Conservation (phyloP, 2,113 vertebrate species). For the Canis aureus region DNA sequence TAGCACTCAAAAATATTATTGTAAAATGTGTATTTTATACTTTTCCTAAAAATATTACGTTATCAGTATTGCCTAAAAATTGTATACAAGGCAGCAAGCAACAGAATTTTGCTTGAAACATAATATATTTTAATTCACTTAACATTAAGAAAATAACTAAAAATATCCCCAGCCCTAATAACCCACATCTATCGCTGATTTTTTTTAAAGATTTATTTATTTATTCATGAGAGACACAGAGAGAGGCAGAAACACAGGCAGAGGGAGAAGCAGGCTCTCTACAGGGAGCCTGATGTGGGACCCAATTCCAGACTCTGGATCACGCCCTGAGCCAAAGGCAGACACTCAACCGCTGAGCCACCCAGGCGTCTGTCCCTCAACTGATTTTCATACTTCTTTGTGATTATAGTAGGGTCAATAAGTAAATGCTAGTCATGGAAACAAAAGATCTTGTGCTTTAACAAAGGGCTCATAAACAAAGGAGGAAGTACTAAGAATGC, state of each 20-base stretch:
- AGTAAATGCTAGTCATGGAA: not conserved
- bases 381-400: not conserved
- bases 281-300: no score
- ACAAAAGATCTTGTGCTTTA: not conserved
- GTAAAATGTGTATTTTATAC: not conserved
- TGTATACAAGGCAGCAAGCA: not conserved
- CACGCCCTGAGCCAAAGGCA: no score
- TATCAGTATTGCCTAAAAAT: not conserved
- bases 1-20: not conserved
- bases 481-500: not conserved
- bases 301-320: no score
- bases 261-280: no score
- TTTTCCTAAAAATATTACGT: not conserved
- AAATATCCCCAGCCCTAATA: not conserved
- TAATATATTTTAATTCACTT: not conserved
- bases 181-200: not conserved
- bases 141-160: not conserved
- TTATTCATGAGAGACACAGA: no score
- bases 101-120: slow-evolving; percentile 25
- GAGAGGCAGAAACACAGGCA: no score
- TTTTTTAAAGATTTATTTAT: no score
- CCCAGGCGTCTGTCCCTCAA: no score
- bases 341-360: no score
- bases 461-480: not conserved
- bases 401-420: not conserved